Base-by-base conservation (phyloP, 2,113 vertebrate genomes). In the Cryptoleucopteryx plumbea region DNA sequence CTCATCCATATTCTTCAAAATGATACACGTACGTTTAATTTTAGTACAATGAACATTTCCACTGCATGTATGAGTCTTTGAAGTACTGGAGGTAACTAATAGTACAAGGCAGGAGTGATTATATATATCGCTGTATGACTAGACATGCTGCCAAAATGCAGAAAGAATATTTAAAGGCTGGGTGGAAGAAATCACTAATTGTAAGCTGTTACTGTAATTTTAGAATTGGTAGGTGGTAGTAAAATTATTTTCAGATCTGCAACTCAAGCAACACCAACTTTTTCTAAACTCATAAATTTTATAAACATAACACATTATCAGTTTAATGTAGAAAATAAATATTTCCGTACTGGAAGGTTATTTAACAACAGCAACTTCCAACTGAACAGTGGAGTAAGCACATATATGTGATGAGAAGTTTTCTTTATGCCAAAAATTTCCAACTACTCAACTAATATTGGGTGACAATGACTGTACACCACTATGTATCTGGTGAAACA, bases 291-390 rank as follows among this genome's bases (percentile, higher is more conserved):
- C 13, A 10, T 5, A 16, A 3, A 34, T 36, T 72, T 63, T 48
- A 80, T 56, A 48, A 61, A 72, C 3, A 1, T 18, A 77, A 68
- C 2, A 6, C 0, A 0, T 25, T 73, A 73, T 16, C 53, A n/a
- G 26, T 53, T 75, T n/a, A 59, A 86, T 20, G 40, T 0, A 73
- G 67, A 55, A 59, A 92, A 4, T 14, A 31, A 74, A 1, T 29
- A 62, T 36, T 88, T 91, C 25, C 16, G 7, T 59, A 43, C 34
- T 47, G 34, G 68, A 56, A 88, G 27, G 34, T 73, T 72, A 48
- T 25, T 86, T n/a, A 81, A 78, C 22, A 82, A 62, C 8, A 67
- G 65, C 63, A 90, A 58, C 36, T 58, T 80, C 67, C 70, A 48
- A 43, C 40, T 42, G 36, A 56, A 36, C 27, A 79, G n/a, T 4